A percentile compares a stretch with the other conserved stretches of the same genome.
These are phyloP conservation scores for Drosophila subpulchrella DNA, from an alignment of 1,140 invertebrate species.

Conservation along the genomic window DNA sequence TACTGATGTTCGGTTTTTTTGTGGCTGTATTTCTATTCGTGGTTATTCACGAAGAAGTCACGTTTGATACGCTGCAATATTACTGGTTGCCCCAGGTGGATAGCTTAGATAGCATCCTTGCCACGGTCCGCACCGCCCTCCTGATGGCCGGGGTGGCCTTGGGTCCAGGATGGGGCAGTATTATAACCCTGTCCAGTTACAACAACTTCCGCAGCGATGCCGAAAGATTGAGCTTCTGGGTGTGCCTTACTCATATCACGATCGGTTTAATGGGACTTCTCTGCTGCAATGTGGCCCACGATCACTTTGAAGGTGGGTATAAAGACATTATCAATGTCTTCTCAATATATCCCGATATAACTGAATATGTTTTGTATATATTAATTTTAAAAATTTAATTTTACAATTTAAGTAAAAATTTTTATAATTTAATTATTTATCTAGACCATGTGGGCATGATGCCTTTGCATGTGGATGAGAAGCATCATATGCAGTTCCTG, in stretches of 20 bases:
- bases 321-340: neutral
- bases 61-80: constrained; percentile 27
- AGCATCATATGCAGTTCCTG: constrained; percentile 75
- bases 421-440: neutral
- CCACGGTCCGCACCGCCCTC: constrained; percentile 49
- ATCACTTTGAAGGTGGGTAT: constrained; percentile 73
- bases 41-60: constrained; percentile 51
- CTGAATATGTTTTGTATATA: no score
- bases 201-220: constrained; percentile 75
- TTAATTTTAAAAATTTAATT: no score
- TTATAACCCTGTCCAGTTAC: constrained; percentile 73
- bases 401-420: no score
- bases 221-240: constrained; percentile 68
- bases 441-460: constrained; percentile 74
- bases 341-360: no score
- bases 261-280: constrained; percentile 64
- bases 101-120: constrained; percentile 30
- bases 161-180: constrained; percentile 77
- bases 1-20: constrained; percentile 71
- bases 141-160: constrained; percentile 65
- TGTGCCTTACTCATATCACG: constrained; percentile 60
- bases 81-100: constrained; percentile 54
- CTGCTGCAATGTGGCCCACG: constrained; percentile 72
- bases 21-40: constrained; percentile 62
- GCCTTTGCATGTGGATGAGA: constrained; percentile 63